A percentile compares a stretch with the other conserved stretches of the same genome.
Evolutionary conservation across 2,888 invertebrate species (phyloP).

Genomic region (Smittia sp.): DNA sequence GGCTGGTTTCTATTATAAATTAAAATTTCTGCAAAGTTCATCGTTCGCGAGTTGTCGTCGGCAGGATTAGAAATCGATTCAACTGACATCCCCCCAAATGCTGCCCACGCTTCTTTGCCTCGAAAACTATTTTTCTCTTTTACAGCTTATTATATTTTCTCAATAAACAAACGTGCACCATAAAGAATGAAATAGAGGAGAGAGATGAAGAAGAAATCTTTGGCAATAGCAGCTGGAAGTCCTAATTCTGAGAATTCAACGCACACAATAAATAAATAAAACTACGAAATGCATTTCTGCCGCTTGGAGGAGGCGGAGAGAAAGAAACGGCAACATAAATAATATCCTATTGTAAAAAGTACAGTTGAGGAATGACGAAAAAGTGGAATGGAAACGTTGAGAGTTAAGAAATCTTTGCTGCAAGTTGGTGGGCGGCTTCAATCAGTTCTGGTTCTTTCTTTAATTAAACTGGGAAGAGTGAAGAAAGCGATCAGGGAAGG

Average conservation of each 20-base stretch:
- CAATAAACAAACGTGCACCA: constrained; percentile 25
- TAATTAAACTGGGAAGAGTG: too few species aligned
- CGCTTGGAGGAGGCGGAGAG: constrained; percentile 6
- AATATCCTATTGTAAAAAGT: constrained; percentile 38
- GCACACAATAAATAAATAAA: constrained; percentile 39
- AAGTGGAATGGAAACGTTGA: background rate
- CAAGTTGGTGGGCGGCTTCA: background rate
- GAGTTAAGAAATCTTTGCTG: background rate
- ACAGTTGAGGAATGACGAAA: constrained; percentile 30
- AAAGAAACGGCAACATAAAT: constrained; percentile 38
- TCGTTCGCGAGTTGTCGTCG: background rate
- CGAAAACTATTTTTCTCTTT: background rate
- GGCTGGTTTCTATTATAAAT: background rate
- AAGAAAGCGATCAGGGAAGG: too few species aligned
- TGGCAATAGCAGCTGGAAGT: constrained; percentile 41
- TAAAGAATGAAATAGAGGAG: constrained; percentile 6
- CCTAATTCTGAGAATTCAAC: constrained; percentile 33
- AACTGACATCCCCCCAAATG: background rate
- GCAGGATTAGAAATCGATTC: background rate
- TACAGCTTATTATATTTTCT: constrained; percentile 15
- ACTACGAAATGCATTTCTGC: constrained; percentile 29
- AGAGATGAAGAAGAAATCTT: constrained; percentile 37
- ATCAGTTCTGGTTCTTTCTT: background rate
- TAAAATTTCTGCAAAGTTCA: background rate
- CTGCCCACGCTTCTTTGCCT: constrained; percentile 7